These are phyloP conservation scores for Ormyrus pomaceus DNA, from an alignment of 2,888 invertebrate species.

Conservation along the genomic window DNA sequence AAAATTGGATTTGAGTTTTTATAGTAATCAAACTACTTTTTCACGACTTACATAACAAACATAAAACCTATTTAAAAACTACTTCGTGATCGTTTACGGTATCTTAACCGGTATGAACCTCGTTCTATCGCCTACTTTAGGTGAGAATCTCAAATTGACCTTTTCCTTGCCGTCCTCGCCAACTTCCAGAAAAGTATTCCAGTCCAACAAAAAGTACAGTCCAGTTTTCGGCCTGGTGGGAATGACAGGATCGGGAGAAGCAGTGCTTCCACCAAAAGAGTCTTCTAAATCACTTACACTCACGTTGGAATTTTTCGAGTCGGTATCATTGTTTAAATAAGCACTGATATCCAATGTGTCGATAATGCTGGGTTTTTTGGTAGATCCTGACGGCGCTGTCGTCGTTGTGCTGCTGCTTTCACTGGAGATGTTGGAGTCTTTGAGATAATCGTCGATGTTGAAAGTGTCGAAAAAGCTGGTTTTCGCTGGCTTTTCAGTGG, in stretches of 20 bases:
- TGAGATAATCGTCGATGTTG: conserved; percentile 24
- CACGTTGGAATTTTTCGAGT: conserved; percentile 26
- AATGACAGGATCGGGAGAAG: conserved; percentile 79
- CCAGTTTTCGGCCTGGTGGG: conserved; percentile 85
- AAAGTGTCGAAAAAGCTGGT: conserved; percentile 51
- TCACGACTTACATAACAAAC: too few species aligned
- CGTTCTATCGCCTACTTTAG: conserved; percentile 87
- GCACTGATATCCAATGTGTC: conserved; percentile 39
- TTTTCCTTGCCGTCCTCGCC: conserved; percentile 83
- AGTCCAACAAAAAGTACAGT: conserved; percentile 90
- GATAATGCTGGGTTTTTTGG: conserved; percentile 21
- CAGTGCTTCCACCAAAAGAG: conserved; percentile 84
- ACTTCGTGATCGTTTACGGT: conserved; percentile 77
- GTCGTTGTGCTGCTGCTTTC: background rate
- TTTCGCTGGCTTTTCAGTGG: background rate
- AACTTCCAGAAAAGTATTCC: conserved; percentile 91
- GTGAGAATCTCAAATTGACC: conserved; percentile 88
- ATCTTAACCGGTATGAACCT: conserved; percentile 86
- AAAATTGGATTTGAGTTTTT: too few species aligned
- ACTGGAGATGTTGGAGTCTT: background rate
- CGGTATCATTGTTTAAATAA: background rate
- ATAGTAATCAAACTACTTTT: too few species aligned
- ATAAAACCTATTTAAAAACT: background rate
- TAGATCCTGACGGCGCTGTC: background rate
- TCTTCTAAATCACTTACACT: conserved; percentile 84